Evolutionary conservation across 2,113 vertebrate genomes (phyloP).

Genomic region (Ctenodactylus gundi): DNA sequence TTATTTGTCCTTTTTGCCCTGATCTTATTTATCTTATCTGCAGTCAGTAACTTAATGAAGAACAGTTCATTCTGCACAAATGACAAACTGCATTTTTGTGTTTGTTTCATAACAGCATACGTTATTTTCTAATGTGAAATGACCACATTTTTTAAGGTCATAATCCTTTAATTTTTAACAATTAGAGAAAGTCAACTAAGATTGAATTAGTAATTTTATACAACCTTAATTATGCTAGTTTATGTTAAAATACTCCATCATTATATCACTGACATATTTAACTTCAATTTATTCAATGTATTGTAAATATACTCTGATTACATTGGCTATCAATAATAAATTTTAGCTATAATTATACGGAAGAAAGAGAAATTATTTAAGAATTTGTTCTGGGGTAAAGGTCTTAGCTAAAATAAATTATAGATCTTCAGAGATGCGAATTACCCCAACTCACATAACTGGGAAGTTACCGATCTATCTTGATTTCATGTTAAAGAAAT

Average conservation of each 20-base stretch:
- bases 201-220: background rate
- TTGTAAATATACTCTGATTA: background rate
- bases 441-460: background rate
- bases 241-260: background rate
- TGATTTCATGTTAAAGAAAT: background rate
- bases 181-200: background rate
- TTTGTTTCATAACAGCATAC: background rate
- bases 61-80: background rate
- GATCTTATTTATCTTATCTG: background rate
- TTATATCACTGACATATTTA: background rate
- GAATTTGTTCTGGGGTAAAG: background rate
- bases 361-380: background rate
- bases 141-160: background rate
- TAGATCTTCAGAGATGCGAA: background rate
- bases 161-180: background rate
- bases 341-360: background rate
- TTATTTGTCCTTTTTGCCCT: background rate
- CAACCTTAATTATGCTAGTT: background rate
- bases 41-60: background rate
- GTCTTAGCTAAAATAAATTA: background rate
- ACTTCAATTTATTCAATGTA: slow-evolving; percentile 8
- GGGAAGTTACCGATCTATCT: background rate
- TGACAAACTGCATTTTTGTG: background rate
- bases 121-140: background rate
- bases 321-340: background rate